Conservation (phyloP, 2,113 vertebrate genomes). For the Plestiodon gilberti region DNA sequence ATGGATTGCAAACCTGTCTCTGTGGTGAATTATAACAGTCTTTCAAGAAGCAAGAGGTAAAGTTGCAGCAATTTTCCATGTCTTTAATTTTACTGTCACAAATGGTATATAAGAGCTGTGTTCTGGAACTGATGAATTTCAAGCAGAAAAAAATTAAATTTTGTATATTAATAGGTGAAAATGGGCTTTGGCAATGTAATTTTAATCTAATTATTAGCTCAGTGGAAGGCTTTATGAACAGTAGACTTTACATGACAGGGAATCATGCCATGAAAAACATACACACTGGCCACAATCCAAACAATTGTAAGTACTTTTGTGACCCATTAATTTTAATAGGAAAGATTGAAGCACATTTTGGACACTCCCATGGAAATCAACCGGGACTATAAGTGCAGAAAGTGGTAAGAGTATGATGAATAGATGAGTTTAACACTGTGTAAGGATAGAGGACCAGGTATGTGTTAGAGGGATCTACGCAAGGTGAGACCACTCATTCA, state of each 20-base stretch:
- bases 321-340: background rate
- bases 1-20: constrained; percentile 52
- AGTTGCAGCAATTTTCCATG: constrained; percentile 66
- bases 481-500: background rate
- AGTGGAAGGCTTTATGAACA: constrained; percentile 53
- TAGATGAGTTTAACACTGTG: background rate
- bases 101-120: constrained; percentile 59
- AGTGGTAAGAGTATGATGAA: background rate
- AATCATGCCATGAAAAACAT: constrained; percentile 48
- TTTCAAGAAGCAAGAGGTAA: constrained; percentile 69
- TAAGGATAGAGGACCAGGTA: background rate
- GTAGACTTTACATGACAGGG: constrained; percentile 48
- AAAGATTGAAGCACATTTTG: background rate
- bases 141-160: constrained; percentile 63
- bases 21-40: constrained; percentile 64
- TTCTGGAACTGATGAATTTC: constrained; percentile 69
- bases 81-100: constrained; percentile 76
- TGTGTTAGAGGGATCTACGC: background rate
- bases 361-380: background rate
- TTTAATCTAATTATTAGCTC: constrained; percentile 71
- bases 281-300: constrained; percentile 40
- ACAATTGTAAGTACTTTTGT: background rate
- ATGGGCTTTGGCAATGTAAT: constrained; percentile 57
- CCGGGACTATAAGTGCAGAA: background rate
- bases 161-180: constrained; percentile 65